phyloP scores from a whole-genome alignment of 1,140 invertebrate genomes.

The Drosophila takahashii region DNA sequence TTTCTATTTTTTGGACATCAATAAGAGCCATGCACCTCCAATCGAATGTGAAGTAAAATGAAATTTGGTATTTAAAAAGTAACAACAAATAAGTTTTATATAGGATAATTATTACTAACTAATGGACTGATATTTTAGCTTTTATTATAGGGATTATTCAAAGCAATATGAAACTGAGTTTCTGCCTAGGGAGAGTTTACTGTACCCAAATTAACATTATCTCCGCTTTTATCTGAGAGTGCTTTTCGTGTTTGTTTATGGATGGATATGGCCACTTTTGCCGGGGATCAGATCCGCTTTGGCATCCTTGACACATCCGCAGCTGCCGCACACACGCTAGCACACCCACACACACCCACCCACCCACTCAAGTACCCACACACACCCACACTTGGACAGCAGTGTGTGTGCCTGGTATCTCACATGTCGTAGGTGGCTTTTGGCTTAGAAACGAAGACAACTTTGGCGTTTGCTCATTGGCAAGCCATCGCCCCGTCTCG shows the following conservation, averaged over 20 bases:
- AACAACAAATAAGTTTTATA: too few relatives aligned
- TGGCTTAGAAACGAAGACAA: conserved; percentile 57
- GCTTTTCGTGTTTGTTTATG: conserved; percentile 17
- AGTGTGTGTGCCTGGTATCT: conserved; percentile 24
- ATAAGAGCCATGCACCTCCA: too few relatives aligned
- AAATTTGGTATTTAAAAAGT: too few relatives aligned
- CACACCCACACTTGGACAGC: neutral
- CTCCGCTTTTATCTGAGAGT: neutral
- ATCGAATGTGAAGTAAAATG: too few relatives aligned
- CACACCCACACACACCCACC: neutral
- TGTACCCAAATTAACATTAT: conserved; percentile 10
- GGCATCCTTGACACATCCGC: conserved; percentile 31
- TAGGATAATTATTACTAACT: too few relatives aligned
- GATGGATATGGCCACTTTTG: conserved; percentile 23
- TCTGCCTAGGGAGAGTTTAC: neutral
- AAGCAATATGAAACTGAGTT: too few relatives aligned
- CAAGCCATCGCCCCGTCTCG: conserved; percentile 37
- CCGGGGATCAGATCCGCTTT: conserved; percentile 29
- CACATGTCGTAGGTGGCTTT: conserved; percentile 41
- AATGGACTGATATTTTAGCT: too few relatives aligned
- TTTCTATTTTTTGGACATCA: too few relatives aligned
- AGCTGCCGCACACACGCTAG: neutral
- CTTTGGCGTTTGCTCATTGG: conserved; percentile 66
- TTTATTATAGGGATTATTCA: too few relatives aligned
- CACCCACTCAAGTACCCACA: neutral